These are phyloP conservation scores for Macrophya alboannulata DNA, from an alignment of 2,888 invertebrate species.

Conservation along the genomic window DNA sequence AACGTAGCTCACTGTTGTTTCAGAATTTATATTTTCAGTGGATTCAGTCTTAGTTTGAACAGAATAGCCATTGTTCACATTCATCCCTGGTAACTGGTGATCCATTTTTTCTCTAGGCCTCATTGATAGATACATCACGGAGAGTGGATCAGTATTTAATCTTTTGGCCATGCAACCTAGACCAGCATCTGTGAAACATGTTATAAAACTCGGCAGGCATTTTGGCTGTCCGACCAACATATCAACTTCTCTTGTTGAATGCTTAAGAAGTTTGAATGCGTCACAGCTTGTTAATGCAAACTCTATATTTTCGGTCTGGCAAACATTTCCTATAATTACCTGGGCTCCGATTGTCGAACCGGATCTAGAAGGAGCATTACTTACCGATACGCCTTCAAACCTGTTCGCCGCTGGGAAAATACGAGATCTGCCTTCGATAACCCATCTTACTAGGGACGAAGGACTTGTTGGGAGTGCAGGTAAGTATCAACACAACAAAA, in stretches of 20 bases:
- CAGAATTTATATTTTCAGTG: not conserved
- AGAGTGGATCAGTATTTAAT: not conserved
- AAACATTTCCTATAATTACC: not conserved
- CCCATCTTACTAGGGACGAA: not conserved
- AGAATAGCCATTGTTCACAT: not conserved
- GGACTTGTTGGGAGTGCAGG: not conserved
- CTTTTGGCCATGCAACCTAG: not conserved
- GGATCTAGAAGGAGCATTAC: not conserved
- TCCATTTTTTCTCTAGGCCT: not conserved
- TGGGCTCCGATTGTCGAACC: not conserved
- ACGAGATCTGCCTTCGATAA: not conserved
- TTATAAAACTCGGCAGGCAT: not conserved
- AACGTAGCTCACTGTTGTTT: not conserved
- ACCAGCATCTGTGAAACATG: not conserved
- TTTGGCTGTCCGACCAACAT: not conserved
- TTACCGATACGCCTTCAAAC: not conserved
- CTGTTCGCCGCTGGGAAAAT: not conserved
- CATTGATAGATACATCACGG: constrained; percentile 10
- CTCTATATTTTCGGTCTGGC: not conserved
- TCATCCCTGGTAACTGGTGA: not conserved
- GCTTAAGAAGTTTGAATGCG: not conserved
- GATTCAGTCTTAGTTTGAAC: not conserved
- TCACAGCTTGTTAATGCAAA: not conserved
- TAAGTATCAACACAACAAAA: too few relatives aligned
- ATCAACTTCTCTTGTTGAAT: not conserved